These are phyloP conservation scores for Chaitophorus viminalis DNA, from an alignment of 2,888 invertebrate species.

Conservation along the genomic window DNA sequence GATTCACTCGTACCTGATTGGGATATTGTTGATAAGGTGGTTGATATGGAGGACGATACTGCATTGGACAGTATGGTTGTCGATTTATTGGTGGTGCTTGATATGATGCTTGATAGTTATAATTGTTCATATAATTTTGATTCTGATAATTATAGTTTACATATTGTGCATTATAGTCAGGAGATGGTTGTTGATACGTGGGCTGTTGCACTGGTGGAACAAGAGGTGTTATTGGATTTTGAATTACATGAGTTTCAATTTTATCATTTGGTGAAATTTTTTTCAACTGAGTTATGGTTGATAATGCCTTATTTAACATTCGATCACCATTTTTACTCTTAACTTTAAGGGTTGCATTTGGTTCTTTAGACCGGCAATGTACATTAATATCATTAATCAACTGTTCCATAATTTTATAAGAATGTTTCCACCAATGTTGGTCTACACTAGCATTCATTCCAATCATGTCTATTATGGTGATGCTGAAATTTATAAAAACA, in stretches of 20 bases:
- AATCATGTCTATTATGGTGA: conserved; percentile 57
- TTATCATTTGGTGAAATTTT: conserved; percentile 50
- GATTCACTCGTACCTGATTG: conserved; percentile 48
- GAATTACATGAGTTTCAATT: conserved; percentile 25
- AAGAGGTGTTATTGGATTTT: conserved; percentile 57
- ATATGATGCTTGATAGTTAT: conserved; percentile 47
- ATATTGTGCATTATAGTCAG: conserved; percentile 40
- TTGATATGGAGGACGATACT: conserved; percentile 49
- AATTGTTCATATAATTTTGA: conserved; percentile 53
- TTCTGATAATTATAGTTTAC: conserved; percentile 49
- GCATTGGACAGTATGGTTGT: conserved; percentile 54
- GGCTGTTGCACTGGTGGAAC: conserved; percentile 39
- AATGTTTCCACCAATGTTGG: conserved; percentile 56
- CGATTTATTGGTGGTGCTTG: conserved; percentile 43
- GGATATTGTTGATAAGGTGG: conserved; percentile 54
- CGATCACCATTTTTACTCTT: conserved; percentile 45
- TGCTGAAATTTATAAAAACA: conserved; percentile 53
- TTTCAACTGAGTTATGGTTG: conserved; percentile 54
- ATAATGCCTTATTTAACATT: conserved; percentile 51
- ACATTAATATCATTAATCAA: conserved; percentile 54
- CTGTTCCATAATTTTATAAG: conserved; percentile 55
- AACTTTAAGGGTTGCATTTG: conserved; percentile 55
- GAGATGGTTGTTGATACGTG: conserved; percentile 32
- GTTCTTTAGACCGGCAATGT: conserved; percentile 46
- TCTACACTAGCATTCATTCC: conserved; percentile 42